phyloP scores from a whole-genome alignment of 2,888 invertebrate species.

The Frankliniella fusca region DNA sequence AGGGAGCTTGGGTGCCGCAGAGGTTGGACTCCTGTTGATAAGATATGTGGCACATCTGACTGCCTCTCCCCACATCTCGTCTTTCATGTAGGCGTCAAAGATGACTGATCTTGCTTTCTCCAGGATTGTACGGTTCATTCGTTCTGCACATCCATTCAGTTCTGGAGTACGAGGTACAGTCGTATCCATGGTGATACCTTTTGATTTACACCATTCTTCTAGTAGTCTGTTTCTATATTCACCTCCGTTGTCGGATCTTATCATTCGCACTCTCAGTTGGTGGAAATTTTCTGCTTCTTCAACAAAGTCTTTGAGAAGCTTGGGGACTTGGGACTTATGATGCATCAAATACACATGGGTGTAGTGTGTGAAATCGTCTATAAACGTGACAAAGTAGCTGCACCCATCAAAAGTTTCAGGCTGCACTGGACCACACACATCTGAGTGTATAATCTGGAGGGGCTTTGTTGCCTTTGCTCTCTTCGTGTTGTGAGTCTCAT shows the following conservation, averaged over 20 bases:
- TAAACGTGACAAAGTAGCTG: conserved; percentile 34
- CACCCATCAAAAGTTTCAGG: conserved; percentile 33
- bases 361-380: conserved; percentile 33
- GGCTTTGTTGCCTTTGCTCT: conserved; percentile 31
- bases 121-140: conserved; percentile 36
- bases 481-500: conserved; percentile 32
- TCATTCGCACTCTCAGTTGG: too few relatives aligned
- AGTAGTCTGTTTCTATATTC: conserved; percentile 33
- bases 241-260: conserved; percentile 34
- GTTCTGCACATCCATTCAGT: conserved; percentile 31
- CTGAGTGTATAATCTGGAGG: conserved; percentile 34
- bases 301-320: conserved; percentile 23
- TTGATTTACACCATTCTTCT: conserved; percentile 29
- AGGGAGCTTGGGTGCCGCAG: conserved; percentile 38
- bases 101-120: conserved; percentile 38
- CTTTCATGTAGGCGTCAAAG: conserved; percentile 37
- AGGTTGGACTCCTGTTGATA: conserved; percentile 40
- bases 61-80: conserved; percentile 43
- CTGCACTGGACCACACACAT: conserved; percentile 34
- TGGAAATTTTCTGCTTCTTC: too few relatives aligned
- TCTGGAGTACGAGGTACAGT: background rate
- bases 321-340: conserved; percentile 29
- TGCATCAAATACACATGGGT: conserved; percentile 30
- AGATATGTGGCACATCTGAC: conserved; percentile 39
- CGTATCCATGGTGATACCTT: conserved; percentile 29